phyloP scores from a whole-genome alignment of 2,888 invertebrate genomes.

The Hofmannophila pseudospretella region DNA sequence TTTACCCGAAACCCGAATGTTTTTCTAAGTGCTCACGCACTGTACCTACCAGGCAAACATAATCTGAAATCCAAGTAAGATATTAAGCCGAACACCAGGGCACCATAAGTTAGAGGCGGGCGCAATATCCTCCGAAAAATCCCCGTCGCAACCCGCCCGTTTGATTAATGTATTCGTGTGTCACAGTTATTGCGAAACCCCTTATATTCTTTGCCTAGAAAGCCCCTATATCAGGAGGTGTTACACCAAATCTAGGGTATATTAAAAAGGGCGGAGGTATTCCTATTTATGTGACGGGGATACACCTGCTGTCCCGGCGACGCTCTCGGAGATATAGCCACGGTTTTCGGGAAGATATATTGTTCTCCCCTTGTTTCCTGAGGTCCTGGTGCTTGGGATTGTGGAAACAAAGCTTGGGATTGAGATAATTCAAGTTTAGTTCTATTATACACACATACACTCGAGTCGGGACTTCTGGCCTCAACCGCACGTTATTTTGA shows the following conservation, averaged over 20 bases:
- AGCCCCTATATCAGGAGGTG: conserved; percentile 56
- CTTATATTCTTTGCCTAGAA: conserved; percentile 45
- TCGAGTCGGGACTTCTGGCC: no score
- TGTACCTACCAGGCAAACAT: conserved; percentile 4
- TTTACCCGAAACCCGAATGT: no score
- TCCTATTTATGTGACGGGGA: conserved; percentile 56
- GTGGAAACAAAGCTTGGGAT: not conserved
- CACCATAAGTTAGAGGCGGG: conserved; percentile 55
- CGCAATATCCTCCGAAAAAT: conserved; percentile 62
- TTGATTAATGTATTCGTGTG: conserved; percentile 73
- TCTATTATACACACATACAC: no score
- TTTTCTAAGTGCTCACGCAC: no score
- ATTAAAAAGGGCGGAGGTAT: conserved; percentile 64
- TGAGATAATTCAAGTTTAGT: not conserved
- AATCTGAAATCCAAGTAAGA: conserved; percentile 26
- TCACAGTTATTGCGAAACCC: conserved; percentile 64
- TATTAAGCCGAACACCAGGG: conserved; percentile 41
- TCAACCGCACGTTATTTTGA: no score
- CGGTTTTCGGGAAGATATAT: conserved; percentile 17
- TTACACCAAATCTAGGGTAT: conserved; percentile 74
- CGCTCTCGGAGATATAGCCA: conserved; percentile 24
- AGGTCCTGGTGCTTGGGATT: conserved; percentile 1
- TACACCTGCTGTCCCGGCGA: conserved; percentile 46
- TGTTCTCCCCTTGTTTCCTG: conserved; percentile 3
- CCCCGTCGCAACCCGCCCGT: conserved; percentile 37